Evolutionary conservation across 2,113 vertebrate genomes (phyloP).

Genomic region (Ammodytes dubius): DNA sequence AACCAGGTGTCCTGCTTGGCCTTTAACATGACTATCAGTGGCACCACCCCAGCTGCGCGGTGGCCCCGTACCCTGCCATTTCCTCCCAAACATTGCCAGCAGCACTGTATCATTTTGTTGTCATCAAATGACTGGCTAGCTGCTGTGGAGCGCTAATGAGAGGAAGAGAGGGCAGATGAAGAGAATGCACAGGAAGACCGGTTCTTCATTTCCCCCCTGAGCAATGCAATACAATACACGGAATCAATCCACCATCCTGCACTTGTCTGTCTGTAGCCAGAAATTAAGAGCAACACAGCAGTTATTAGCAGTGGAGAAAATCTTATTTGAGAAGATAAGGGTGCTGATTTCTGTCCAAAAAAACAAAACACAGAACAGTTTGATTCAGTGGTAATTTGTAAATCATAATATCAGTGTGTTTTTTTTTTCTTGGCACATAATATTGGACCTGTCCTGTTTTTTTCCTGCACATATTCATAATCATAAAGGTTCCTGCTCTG

Average conservation of each 20-base stretch:
- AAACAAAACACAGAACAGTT: slow-evolving; percentile 19
- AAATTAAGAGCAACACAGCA: slow-evolving; percentile 94
- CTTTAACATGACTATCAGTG: slow-evolving; percentile 93
- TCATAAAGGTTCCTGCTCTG: neutral
- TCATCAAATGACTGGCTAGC: slow-evolving; percentile 97
- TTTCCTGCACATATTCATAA: neutral
- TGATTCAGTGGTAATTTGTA: slow-evolving; percentile 52
- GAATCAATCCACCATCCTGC: slow-evolving; percentile 91
- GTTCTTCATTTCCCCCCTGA: slow-evolving; percentile 84
- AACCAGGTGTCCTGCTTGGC: slow-evolving; percentile 81
- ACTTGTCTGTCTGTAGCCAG: slow-evolving; percentile 91
- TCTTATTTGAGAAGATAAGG: slow-evolving; percentile 67
- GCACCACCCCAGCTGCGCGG: slow-evolving; percentile 91
- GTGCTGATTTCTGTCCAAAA: slow-evolving; percentile 44
- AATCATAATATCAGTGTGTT: slow-evolving; percentile 36
- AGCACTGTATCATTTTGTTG: slow-evolving; percentile 98
- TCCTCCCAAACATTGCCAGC: slow-evolving; percentile 93
- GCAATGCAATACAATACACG: slow-evolving; percentile 88
- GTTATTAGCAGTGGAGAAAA: slow-evolving; percentile 78
- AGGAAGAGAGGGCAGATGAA: slow-evolving; percentile 93
- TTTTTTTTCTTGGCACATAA: slow-evolving; percentile 49
- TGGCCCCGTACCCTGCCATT: slow-evolving; percentile 93
- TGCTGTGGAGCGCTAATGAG: slow-evolving; percentile 90
- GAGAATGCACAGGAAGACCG: slow-evolving; percentile 90
- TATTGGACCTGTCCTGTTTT: slow-evolving; percentile 25